These are phyloP conservation scores for Melanophora roralis DNA, from an alignment of 2,888 invertebrate genomes.

Conservation along the genomic window DNA sequence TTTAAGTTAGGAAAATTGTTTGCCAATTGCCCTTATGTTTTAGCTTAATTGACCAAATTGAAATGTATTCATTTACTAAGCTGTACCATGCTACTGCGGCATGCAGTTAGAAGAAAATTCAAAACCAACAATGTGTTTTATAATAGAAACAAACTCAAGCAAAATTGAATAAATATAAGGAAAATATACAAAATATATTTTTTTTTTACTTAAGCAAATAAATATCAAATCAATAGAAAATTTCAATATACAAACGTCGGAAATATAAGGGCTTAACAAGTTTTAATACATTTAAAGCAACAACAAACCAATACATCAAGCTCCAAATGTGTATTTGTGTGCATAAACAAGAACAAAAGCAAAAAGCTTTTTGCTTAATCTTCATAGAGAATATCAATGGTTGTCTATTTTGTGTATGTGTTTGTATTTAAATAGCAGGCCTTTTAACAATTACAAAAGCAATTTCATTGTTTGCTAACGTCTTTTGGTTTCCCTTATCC, in stretches of 20 bases:
- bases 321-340: background rate
- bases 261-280: slow-evolving; percentile 1
- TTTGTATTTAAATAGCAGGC: background rate
- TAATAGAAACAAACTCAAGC: background rate
- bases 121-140: too few species aligned
- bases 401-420: background rate
- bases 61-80: slow-evolving; percentile 4
- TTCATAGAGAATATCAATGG: background rate
- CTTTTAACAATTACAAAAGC: background rate
- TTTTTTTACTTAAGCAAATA: slow-evolving; percentile 22
- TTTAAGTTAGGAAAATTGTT: slow-evolving; percentile 22
- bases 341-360: background rate
- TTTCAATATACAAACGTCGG: background rate
- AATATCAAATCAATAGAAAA: slow-evolving; percentile 20
- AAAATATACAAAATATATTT: background rate
- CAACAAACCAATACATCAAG: background rate
- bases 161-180: background rate
- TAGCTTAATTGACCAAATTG: background rate
- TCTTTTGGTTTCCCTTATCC: background rate
- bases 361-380: background rate
- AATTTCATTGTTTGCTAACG: background rate
- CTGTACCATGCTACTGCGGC: background rate
- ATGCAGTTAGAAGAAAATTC: slow-evolving; percentile 14
- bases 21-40: slow-evolving; percentile 8
- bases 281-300: background rate